These are phyloP conservation scores for Platorchestia sp. DNA, from an alignment of 1,140 invertebrate genomes.

Conservation along the genomic window DNA sequence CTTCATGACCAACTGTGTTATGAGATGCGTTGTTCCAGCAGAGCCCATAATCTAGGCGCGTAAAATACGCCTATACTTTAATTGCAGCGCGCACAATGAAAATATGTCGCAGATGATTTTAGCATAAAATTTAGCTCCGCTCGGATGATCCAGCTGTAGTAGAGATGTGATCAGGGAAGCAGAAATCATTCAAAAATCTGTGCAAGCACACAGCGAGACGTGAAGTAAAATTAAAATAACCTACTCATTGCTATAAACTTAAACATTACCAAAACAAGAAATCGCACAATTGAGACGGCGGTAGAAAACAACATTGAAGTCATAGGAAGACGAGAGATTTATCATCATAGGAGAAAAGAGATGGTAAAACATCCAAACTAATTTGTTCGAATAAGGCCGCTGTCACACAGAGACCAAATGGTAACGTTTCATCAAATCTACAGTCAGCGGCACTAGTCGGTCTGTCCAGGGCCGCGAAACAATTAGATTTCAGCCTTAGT, in stretches of 20 bases:
- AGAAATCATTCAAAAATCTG: not conserved
- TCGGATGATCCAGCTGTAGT: not conserved
- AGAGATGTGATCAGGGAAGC: not conserved
- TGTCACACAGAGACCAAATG: too few relatives aligned
- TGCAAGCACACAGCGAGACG: not conserved
- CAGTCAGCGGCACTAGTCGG: too few relatives aligned
- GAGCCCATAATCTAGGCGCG: too few relatives aligned
- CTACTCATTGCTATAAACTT: not conserved
- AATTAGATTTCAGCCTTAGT: too few relatives aligned
- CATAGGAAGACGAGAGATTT: not conserved
- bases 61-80: too few relatives aligned
- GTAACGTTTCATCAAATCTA: too few relatives aligned
- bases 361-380: not conserved
- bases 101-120: not conserved
- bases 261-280: not conserved
- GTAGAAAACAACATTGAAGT: not conserved
- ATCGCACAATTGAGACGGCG: not conserved
- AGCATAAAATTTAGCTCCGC: not conserved
- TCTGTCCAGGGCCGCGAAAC: too few relatives aligned
- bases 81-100: too few relatives aligned
- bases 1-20: too few relatives aligned
- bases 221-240: not conserved
- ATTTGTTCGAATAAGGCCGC: not conserved
- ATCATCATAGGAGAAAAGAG: not conserved
- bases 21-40: too few relatives aligned